These are phyloP conservation scores for Crotalus viridis DNA, from an alignment of 2,113 vertebrate species.

Conservation along the genomic window DNA sequence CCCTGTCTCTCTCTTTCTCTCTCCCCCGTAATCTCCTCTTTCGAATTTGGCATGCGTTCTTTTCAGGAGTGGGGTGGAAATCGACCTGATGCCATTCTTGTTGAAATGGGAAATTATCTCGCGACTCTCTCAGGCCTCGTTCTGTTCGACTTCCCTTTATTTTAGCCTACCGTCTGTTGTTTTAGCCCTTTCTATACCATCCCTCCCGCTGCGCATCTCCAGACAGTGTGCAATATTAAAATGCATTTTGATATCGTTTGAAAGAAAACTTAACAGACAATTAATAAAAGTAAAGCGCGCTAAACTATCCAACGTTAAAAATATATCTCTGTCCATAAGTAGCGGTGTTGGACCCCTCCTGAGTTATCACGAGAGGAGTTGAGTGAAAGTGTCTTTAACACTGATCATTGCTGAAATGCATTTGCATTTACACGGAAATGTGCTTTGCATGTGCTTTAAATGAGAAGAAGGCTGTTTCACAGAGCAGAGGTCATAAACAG, in stretches of 20 bases:
- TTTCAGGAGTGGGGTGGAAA: not conserved
- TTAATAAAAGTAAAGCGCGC: not conserved
- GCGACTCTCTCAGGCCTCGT: not conserved
- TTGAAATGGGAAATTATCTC: not conserved
- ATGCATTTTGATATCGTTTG: not conserved
- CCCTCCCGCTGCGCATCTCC: not conserved
- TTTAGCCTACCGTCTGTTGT: not conserved
- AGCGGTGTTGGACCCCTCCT: not conserved
- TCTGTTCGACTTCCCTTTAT: not conserved
- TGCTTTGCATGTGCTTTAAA: not conserved
- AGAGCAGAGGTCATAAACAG: not conserved
- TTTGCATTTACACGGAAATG: not conserved
- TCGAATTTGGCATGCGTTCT: not conserved
- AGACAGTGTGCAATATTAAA: not conserved
- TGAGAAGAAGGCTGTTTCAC: not conserved
- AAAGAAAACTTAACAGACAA: not conserved
- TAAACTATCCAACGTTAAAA: not conserved
- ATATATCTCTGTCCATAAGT: not conserved
- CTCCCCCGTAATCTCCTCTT: not conserved
- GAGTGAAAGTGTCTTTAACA: not conserved
- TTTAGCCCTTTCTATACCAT: not conserved
- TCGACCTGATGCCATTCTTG: not conserved
- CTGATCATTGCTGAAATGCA: not conserved
- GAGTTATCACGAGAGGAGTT: not conserved
- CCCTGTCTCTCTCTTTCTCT: not conserved